phyloP scores from a whole-genome alignment of 2,113 vertebrate genomes.

The Oreochromis aureus region DNA sequence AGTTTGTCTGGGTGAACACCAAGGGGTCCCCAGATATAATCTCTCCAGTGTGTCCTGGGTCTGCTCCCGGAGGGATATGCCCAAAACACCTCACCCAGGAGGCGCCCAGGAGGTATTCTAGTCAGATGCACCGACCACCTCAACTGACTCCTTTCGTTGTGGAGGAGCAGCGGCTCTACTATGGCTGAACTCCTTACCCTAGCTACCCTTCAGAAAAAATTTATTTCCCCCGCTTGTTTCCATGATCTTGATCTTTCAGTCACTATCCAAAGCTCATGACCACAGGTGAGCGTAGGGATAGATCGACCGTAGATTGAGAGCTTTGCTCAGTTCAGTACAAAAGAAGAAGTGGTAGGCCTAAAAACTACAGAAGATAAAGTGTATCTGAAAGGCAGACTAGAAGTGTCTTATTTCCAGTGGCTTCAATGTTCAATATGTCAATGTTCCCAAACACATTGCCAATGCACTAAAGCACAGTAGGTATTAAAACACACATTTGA shows the following conservation, averaged over 20 bases:
- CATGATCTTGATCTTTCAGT: neutral
- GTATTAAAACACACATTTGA: neutral
- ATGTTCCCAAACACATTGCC: neutral
- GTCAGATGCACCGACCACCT: neutral
- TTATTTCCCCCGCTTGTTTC: rapidly evolving
- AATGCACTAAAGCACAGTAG: neutral
- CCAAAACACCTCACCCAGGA: neutral
- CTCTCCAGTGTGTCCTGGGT: neutral
- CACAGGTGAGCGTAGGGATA: neutral
- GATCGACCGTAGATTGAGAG: neutral
- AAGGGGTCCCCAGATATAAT: neutral
- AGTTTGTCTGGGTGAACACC: rapidly evolving
- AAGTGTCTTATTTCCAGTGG: neutral
- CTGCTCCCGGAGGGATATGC: neutral
- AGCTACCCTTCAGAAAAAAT: neutral
- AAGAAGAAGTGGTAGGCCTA: neutral
- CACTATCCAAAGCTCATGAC: neutral
- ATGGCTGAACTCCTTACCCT: rapidly evolving
- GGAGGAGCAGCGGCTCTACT: neutral
- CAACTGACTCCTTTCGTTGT: rapidly evolving
- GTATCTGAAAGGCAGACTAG: neutral
- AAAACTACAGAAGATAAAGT: neutral
- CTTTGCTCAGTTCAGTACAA: neutral
- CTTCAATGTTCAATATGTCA: neutral
- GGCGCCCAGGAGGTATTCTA: neutral